Evolutionary conservation across 2,888 invertebrate genomes (phyloP), one percentile per base, ranked within the genome.

Genomic region (Limnephilus rhombicus): DNA sequence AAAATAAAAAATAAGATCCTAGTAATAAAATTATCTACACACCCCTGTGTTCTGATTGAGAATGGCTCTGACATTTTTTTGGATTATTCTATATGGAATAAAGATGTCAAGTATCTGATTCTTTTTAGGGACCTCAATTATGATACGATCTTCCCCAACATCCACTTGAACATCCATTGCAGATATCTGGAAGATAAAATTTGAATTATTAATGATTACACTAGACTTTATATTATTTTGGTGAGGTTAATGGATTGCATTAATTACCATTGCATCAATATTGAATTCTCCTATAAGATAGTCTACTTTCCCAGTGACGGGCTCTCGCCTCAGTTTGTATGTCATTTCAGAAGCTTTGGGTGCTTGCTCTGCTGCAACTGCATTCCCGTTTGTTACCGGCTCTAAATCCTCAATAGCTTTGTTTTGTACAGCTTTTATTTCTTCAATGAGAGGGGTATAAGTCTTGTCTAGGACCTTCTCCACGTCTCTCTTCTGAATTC

Each of bases 61-160:
- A n/a, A 92, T 91, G 68, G 93, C 93, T 41, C 90, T 90, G 34
- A 91, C 92, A 31, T 92, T 95, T 45, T 97, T 96, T 94, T 97
- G 97, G 94, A 97, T 96, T 15, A 98, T 96, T 92, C 95, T 96
- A 94, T 97, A 97, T 0, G 97, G 97, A 41, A 98, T 94, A 94
- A 97, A 98, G 94, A 98, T 96, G 94, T 98, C 98, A 89, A 98
- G 96, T 13, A 96, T 94, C 94, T 97, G 97, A 93, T 96, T 97
- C 93, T 96, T 95, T 82, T 96, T 96, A 92, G 96, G 96, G 0
- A 97, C 97, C 94, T 97, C 97, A 82, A 98, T 94, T 18, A 98
- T 95, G 92, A 98, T 96, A 92, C 98, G 96, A 95, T 98, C 98
- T 94, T 98, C 97, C n/a, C 98, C 97, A 45, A 98, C 95, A 95